Percentiles rank a stretch among this genome's conserved stretches.
Evolutionary conservation across 2,113 vertebrate species (phyloP).

Genomic region (Canis aureus): DNA sequence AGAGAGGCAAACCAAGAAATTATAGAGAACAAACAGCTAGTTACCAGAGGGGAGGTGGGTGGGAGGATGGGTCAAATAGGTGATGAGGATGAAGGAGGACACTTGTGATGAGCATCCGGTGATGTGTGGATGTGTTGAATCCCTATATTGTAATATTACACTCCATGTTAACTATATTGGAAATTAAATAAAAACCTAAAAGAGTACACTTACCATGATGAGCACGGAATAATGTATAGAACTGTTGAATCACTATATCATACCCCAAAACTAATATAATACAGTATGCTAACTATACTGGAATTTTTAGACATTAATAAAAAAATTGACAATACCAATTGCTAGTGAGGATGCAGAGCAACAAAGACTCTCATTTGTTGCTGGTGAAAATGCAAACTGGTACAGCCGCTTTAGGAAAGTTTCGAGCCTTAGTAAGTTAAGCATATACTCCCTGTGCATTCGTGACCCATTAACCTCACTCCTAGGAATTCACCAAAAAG

Average conservation of each 20-base stretch:
- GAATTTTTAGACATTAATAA: background rate
- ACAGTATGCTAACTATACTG: background rate
- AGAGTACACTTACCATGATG: background rate
- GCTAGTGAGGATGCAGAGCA: background rate
- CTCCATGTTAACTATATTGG: too few relatives aligned
- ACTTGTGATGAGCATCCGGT: background rate
- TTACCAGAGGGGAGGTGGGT: background rate
- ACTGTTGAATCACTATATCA: background rate
- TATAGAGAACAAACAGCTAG: background rate
- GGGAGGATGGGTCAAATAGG: background rate
- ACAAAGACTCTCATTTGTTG: background rate
- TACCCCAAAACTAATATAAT: background rate
- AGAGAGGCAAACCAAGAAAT: background rate
- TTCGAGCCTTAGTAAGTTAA: background rate
- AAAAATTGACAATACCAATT: background rate
- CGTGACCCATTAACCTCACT: background rate
- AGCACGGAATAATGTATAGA: background rate
- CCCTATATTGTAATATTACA: too few relatives aligned
- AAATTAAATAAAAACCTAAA: too few relatives aligned
- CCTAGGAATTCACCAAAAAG: background rate
- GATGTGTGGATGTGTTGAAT: too few relatives aligned
- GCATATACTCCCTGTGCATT: background rate
- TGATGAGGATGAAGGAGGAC: background rate
- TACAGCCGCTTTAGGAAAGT: background rate
- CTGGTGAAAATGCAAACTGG: background rate